These are phyloP conservation scores for Axea sp. DNA, from an alignment of 2,888 invertebrate species.

Conservation along the genomic window DNA sequence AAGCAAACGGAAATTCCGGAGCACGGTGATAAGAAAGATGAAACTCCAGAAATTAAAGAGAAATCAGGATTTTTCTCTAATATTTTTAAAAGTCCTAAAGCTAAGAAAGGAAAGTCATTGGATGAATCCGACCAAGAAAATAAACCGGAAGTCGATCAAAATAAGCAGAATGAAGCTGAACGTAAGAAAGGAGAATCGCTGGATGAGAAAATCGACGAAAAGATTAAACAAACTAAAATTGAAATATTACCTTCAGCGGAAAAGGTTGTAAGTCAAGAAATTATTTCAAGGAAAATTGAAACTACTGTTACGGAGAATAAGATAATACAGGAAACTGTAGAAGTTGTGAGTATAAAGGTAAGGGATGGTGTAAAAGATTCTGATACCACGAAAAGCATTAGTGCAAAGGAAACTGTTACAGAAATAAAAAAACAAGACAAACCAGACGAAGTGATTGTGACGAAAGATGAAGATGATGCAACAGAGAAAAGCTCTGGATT, in stretches of 20 bases:
- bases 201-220: too few species aligned
- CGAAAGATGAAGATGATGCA: constrained; percentile 48
- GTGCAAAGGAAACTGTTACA: too few species aligned
- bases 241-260: constrained; percentile 73
- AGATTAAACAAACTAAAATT: too few species aligned
- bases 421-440: too few species aligned
- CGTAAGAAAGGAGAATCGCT: too few species aligned
- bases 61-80: constrained; percentile 70
- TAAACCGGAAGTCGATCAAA: too few species aligned
- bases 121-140: constrained; percentile 27
- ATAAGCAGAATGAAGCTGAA: constrained; percentile 43
- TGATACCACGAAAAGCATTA: too few species aligned
- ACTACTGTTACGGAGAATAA: constrained; percentile 54
- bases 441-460: neutral
- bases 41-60: constrained; percentile 63
- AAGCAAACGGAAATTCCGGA: too few species aligned
- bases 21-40: too few species aligned
- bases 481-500: constrained; percentile 67
- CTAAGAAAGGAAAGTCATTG: constrained; percentile 58
- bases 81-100: constrained; percentile 69
- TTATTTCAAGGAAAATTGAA: constrained; percentile 55
- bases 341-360: constrained; percentile 43
- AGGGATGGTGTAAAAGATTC: neutral
- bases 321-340: constrained; percentile 61
- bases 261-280: constrained; percentile 79